Evolutionary conservation across 2,797 vertebrate species (phyloP).

Genomic region (Neostethus bicornis): DNA sequence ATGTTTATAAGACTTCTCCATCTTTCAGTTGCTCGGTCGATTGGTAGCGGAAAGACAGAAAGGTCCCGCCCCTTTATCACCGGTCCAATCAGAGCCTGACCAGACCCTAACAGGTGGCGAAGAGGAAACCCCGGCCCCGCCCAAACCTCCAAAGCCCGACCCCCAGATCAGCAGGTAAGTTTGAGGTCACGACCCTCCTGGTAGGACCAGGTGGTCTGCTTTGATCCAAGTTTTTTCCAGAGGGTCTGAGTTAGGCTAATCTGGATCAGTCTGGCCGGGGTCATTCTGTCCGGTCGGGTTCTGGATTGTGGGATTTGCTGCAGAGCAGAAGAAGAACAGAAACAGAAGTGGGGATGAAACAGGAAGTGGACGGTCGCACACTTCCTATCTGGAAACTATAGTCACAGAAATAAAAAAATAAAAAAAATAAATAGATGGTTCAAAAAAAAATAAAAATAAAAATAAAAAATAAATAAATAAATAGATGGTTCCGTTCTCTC

Average conservation of each 20-base stretch:
- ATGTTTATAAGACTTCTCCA: too few relatives aligned
- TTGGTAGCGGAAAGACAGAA: constrained; percentile 89
- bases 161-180: constrained; percentile 62
- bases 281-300: not conserved
- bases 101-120: too few relatives aligned
- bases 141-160: constrained; percentile 83
- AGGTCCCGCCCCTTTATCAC: constrained; percentile 84
- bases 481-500: too few relatives aligned
- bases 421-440: too few relatives aligned
- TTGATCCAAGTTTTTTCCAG: too few relatives aligned
- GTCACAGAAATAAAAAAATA: too few relatives aligned
- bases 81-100: constrained; percentile 79
- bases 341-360: constrained; percentile 37
- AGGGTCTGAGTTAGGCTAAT: rapidly evolving
- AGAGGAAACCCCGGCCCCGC: constrained; percentile 75
- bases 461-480: too few relatives aligned
- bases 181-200: too few relatives aligned
- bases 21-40: constrained; percentile 87
- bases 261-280: not conserved
- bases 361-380: constrained; percentile 33
- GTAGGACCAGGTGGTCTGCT: not conserved
- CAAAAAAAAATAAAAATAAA: too few relatives aligned
- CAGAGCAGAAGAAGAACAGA: constrained; percentile 8
- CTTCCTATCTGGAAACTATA: constrained; percentile 34
- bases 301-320: not conserved